phyloP scores from a whole-genome alignment of 2,797 vertebrate genomes.

The Calcarius lapponicus region DNA sequence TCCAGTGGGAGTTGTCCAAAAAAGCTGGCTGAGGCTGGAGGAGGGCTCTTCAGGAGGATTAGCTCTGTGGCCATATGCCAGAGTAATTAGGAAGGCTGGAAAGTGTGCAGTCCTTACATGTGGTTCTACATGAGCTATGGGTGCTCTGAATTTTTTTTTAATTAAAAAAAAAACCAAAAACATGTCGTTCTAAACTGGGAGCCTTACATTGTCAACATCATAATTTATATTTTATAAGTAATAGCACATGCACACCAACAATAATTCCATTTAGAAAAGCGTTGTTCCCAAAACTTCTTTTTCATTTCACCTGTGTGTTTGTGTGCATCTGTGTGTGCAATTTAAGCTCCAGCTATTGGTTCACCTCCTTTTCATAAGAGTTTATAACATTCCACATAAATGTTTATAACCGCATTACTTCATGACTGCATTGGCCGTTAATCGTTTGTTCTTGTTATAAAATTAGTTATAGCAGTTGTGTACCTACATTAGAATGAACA shows the following conservation, averaged over 20 bases:
- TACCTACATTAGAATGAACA: background rate
- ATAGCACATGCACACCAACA: fast-evolving
- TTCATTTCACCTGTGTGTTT: background rate
- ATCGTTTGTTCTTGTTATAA: background rate
- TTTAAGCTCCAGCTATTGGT: background rate
- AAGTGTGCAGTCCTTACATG: background rate
- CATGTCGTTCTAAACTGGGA: background rate
- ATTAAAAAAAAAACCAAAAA: background rate
- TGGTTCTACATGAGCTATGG: background rate
- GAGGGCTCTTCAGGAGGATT: slow-evolving; percentile 1
- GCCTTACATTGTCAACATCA: background rate
- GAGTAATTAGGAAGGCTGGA: background rate
- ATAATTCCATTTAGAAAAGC: background rate
- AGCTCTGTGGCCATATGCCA: background rate
- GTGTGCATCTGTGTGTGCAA: background rate
- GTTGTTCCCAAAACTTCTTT: background rate
- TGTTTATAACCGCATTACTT: background rate
- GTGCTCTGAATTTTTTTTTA: background rate
- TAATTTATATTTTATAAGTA: background rate
- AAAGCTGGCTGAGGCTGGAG: background rate
- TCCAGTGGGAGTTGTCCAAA: background rate
- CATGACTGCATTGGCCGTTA: background rate
- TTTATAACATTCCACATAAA: background rate
- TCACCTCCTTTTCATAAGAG: background rate
- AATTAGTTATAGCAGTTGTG: background rate